These are phyloP conservation scores for Periplaneta americana DNA, from an alignment of 1,140 invertebrate genomes.

Conservation along the genomic window DNA sequence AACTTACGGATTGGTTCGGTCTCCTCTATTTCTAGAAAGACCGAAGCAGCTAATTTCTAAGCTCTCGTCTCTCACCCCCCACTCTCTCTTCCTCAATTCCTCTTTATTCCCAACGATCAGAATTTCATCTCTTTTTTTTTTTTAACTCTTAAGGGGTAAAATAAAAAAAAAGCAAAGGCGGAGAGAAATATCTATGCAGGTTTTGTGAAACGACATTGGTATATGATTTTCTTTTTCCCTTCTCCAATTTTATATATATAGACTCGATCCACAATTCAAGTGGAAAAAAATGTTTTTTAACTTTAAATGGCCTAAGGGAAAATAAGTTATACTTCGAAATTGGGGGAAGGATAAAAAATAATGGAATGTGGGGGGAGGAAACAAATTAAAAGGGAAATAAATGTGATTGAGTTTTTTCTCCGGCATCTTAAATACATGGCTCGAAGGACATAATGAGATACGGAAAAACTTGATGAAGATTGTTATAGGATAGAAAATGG, in stretches of 20 bases:
- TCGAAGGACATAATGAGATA: background rate
- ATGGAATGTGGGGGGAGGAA: background rate
- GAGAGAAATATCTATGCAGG: background rate
- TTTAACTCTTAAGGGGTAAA: background rate
- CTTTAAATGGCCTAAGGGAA: background rate
- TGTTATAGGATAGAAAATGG: too few relatives aligned
- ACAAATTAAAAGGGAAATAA: background rate
- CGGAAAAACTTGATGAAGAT: background rate
- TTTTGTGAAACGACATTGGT: background rate
- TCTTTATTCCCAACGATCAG: background rate
- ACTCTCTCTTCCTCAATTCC: background rate
- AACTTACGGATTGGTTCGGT: background rate
- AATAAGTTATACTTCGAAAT: constrained; percentile 3
- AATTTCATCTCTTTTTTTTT: background rate
- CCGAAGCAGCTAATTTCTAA: background rate
- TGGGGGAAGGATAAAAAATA: background rate
- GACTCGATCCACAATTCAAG: constrained; percentile 2
- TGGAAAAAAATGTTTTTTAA: constrained; percentile 6
- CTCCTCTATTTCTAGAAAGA: background rate
- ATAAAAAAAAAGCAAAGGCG: background rate
- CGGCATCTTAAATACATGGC: background rate
- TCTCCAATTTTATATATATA: background rate
- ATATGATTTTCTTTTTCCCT: background rate
- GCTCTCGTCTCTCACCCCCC: background rate
- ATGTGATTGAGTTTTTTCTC: background rate